Conservation (phyloP, 2,888 invertebrate genomes). For the Volucella inflata region DNA sequence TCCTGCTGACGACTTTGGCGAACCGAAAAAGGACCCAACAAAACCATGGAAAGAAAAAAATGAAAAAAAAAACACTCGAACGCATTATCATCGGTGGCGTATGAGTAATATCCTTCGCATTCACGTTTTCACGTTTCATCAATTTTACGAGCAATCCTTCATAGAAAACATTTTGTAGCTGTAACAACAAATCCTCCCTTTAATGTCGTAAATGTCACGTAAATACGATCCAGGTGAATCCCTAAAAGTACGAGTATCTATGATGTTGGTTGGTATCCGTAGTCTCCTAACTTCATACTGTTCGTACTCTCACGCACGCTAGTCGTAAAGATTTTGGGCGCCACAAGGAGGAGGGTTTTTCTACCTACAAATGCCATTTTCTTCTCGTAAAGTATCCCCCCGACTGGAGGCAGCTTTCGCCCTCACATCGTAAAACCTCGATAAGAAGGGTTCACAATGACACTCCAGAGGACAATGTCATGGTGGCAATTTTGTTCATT, state of each 20-base stretch:
- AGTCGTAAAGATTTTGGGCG: constrained; percentile 60
- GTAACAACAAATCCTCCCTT: constrained; percentile 56
- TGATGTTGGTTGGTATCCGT: constrained; percentile 8
- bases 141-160: constrained; percentile 75
- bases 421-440: constrained; percentile 69
- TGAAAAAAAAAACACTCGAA: constrained; percentile 42
- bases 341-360: constrained; percentile 7
- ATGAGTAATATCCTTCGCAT: constrained; percentile 72
- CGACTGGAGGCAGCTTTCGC: constrained; percentile 33
- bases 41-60: too few relatives aligned
- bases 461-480: constrained; percentile 74
- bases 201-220: constrained; percentile 74
- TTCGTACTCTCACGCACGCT: constrained; percentile 53
- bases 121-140: constrained; percentile 73
- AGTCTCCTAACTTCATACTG: not conserved
- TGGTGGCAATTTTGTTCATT: constrained; percentile 71
- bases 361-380: constrained; percentile 53
- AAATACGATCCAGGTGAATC: constrained; percentile 75
- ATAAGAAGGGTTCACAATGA: constrained; percentile 74
- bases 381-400: constrained; percentile 61
- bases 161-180: constrained; percentile 66
- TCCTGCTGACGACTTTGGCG: too few relatives aligned
- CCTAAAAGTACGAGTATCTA: constrained; percentile 4
- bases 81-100: constrained; percentile 71
- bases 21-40: too few relatives aligned